phyloP scores from a whole-genome alignment of 2,888 invertebrate species.

The Hirudinaria manillensis region DNA sequence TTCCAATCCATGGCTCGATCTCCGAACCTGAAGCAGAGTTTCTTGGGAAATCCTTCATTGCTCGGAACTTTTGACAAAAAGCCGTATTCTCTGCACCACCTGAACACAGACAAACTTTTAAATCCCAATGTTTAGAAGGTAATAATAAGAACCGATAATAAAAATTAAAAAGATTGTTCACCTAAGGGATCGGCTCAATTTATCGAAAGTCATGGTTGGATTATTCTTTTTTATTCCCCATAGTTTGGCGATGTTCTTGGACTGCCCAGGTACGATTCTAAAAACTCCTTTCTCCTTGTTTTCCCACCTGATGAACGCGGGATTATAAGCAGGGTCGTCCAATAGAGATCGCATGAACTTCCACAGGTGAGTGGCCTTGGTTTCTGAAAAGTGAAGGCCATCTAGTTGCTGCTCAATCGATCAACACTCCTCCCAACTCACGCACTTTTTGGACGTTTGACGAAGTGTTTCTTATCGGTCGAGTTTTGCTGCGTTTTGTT shows the following conservation, averaged over 20 bases:
- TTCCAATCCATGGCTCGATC: conserved; percentile 48
- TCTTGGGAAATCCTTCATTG: conserved; percentile 50
- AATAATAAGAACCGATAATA: background rate
- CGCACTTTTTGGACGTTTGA: conserved; percentile 11
- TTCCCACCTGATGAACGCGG: conserved; percentile 80
- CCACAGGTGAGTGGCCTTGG: conserved; percentile 60
- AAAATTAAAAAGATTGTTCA: conserved; percentile 41
- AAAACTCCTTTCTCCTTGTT: conserved; percentile 76
- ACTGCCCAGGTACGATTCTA: conserved; percentile 69
- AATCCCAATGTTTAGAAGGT: background rate
- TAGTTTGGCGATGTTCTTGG: conserved; percentile 75
- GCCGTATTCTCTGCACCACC: conserved; percentile 49
- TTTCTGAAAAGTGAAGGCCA: background rate
- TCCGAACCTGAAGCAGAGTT: conserved; percentile 52
- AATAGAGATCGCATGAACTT: conserved; percentile 79
- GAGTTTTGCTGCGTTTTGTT: no score
- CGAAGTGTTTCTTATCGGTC: conserved; percentile 6
- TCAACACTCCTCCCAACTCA: background rate
- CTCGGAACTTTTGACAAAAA: conserved; percentile 50
- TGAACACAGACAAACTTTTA: conserved; percentile 33
- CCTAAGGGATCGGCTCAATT: conserved; percentile 80
- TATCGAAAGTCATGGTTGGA: conserved; percentile 83
- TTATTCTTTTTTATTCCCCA: conserved; percentile 83
- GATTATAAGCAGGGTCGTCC: conserved; percentile 69
- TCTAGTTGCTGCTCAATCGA: background rate